Base-by-base conservation (phyloP, 1,140 invertebrate genomes). In the Drosophila watanabei region DNA sequence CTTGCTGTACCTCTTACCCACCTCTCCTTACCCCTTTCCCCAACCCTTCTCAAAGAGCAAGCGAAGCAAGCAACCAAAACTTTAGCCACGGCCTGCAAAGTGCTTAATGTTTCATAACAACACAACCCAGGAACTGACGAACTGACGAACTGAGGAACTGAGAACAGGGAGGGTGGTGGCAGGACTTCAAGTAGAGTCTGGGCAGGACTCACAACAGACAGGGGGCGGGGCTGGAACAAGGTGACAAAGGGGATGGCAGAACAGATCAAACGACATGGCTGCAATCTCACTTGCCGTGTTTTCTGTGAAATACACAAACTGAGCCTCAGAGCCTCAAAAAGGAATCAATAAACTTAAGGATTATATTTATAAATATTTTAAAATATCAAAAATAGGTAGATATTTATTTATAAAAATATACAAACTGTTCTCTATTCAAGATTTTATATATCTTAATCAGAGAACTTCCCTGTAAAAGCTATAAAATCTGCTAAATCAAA, bases 41-140 rank as follows among this genome's bases (percentile, higher is more conserved):
- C 20, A 24, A 6, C 14, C 24, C 16, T 28, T 5, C 2, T 6
- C 20, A 9, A 28, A 33, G n/a, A 49, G 35, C 45, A 18, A 64
- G 41, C 13, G 43, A 35, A 41, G 69, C 52, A 28, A 32, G 52
- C 54, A 72, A 24, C 66, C 62, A 69, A 73, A 73, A 73, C 70
- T 72, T 72, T 61, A 16, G 70, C 69, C 51, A 61, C 70, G 56
- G 72, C 84, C 73, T 80, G 78, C 78, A 88, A 82, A 89, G 75
- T 90, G 86, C 79, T 89, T 82, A 89, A 89, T 89, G 86, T 85
- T 89, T 89, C 85, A 89, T 89, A 89, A 79, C 81, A 46, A 2
- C 24, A 68, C 72, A 78, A 73, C 69, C 59, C 57, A 45, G 37
- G 33, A 57, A 49, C 60, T 52, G 45, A 79, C 4, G 13, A 37